phyloP scores from a whole-genome alignment of 2,888 invertebrate genomes.

The Alsophila aescularia region DNA sequence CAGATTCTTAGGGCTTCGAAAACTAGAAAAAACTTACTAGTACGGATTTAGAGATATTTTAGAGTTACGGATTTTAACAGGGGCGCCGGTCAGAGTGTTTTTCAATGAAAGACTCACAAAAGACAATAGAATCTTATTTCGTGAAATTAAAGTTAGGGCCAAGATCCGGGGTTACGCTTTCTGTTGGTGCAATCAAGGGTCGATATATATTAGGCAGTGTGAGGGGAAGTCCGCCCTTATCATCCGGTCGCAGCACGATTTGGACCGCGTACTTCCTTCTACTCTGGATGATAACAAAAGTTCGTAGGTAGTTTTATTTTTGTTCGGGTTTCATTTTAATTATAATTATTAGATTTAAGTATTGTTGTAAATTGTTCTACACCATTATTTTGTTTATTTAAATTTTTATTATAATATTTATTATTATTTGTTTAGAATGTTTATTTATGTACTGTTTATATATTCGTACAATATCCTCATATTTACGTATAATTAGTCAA shows the following conservation, averaged over 20 bases:
- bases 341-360: no score
- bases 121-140: conserved; percentile 17
- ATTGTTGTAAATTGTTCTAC: no score
- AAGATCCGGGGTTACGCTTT: conserved; percentile 1
- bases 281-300: neutral
- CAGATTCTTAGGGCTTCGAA: conserved; percentile 7
- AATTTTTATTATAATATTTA: no score
- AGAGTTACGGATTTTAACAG: no score
- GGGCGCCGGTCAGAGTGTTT: conserved; percentile 1
- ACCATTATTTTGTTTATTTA: no score
- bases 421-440: no score
- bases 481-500: no score
- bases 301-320: neutral
- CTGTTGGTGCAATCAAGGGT: conserved; percentile 10
- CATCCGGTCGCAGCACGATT: conserved; percentile 1
- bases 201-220: conserved; percentile 9
- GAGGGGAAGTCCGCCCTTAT: no score
- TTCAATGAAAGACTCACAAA: no score
- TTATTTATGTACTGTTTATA: no score
- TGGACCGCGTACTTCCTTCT: neutral
- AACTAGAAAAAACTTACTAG: conserved; percentile 2
- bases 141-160: conserved; percentile 2
- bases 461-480: no score
- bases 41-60: neutral
- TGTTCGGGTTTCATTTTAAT: no score